Evolutionary conservation across 2,113 vertebrate genomes (phyloP), one percentile per base, ranked within the genome.

Genomic region (Centropus bengalensis): DNA sequence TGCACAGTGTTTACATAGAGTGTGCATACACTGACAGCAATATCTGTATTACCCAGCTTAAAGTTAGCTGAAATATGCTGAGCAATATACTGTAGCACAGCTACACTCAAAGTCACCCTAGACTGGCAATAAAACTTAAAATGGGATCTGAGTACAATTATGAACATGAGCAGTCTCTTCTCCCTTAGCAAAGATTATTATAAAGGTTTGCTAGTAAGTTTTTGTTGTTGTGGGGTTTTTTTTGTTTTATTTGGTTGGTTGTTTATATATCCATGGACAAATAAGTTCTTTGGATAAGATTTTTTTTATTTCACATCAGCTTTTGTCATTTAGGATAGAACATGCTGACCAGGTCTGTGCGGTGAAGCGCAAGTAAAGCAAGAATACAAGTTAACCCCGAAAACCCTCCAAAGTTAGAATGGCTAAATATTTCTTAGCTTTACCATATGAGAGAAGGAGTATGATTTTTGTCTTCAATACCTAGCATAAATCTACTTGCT

Each of bases 11-110:
- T 36, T 36, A 36, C 36, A 36, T 36, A 36, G 7, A 36, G 36
- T 79, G 24, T 44, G 9, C 5, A 69, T n/a, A 40, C 30, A n/a
- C 6, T 47, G 74, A 82, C 60, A 85, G 17, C 33, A 42, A 14
- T 10, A 56, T 5, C 5, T 49, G 28, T 88, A 36, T 12, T 32
- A 60, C 8, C 10, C 16, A 76, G 2, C n/a, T 87, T 49, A 28
- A 63, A 75, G 18, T 0, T 0, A 55, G 27, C 27, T 49, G 44
- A 86, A 55, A 18, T 7, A 12, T 26, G 11, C 26, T 69, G 5
- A 22, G 14, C 9, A 16, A 80, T 74, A 42, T 20, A 80, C 2
- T 36, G 14, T 6, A 21, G 33, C 36, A 54, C 6, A 49, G 36
- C 17, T 3, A 1, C 26, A 74, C 12, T 7, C 14, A 30, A 63